Percentiles rank a stretch among this genome's conserved stretches.
Evolutionary conservation across 1,140 invertebrate species (phyloP).

Genomic region (Drosophila lini): DNA sequence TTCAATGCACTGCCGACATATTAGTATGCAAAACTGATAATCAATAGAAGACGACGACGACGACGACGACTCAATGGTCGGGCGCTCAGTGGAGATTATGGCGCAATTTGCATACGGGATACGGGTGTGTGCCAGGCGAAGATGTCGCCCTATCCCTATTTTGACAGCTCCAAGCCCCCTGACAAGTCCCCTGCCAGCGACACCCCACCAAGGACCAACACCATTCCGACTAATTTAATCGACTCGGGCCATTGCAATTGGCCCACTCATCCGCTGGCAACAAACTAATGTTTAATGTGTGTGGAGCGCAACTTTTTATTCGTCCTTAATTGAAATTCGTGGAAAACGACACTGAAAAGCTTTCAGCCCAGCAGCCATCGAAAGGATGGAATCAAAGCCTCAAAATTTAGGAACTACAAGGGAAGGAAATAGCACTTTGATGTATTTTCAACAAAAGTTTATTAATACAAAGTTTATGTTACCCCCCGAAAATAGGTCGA

Average conservation of each 20-base stretch:
- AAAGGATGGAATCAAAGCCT: slow-evolving; percentile 13
- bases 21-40: slow-evolving; percentile 82
- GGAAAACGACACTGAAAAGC: slow-evolving; percentile 32
- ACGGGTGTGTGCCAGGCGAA: slow-evolving; percentile 33
- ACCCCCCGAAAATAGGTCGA: no score
- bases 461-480: background rate
- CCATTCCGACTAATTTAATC: slow-evolving; percentile 30
- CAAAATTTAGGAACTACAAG: background rate
- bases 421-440: background rate
- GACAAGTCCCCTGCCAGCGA: background rate
- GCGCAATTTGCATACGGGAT: slow-evolving; percentile 45
- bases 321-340: slow-evolving; percentile 22
- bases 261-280: slow-evolving; percentile 12
- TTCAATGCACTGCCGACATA: slow-evolving; percentile 51
- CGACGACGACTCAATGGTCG: slow-evolving; percentile 31
- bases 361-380: slow-evolving; percentile 15
- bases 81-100: slow-evolving; percentile 45
- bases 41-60: slow-evolving; percentile 52
- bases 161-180: background rate
- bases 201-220: slow-evolving; percentile 1
- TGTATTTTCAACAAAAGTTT: background rate
- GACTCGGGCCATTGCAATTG: slow-evolving; percentile 17
- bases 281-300: slow-evolving; percentile 26
- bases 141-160: slow-evolving; percentile 27
- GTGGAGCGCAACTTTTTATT: slow-evolving; percentile 8